These are phyloP conservation scores for Trachelus iudaicus DNA, from an alignment of 2,888 invertebrate genomes.

Conservation along the genomic window DNA sequence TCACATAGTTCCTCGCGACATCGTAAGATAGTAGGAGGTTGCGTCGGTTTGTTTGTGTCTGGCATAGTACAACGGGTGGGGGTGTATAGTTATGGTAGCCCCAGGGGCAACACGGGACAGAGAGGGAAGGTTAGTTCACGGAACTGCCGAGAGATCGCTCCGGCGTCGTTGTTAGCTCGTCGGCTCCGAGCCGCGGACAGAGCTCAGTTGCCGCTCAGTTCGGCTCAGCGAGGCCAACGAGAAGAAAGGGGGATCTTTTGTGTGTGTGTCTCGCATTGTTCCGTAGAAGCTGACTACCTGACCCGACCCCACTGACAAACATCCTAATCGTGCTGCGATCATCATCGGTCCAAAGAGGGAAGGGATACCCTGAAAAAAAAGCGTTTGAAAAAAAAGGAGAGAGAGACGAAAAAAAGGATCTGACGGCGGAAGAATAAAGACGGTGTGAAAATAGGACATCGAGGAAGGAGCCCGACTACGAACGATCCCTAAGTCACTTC, in stretches of 20 bases:
- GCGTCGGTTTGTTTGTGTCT: conserved; percentile 30
- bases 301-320: conserved; percentile 9
- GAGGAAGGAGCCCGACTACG: neutral
- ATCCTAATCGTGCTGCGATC: neutral
- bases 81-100: conserved; percentile 15
- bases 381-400: conserved; percentile 9
- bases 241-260: conserved; percentile 58
- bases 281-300: conserved; percentile 9
- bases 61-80: conserved; percentile 23
- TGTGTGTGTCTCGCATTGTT: conserved; percentile 36
- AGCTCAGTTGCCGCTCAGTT: conserved; percentile 70
- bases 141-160: conserved; percentile 70
- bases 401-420: conserved; percentile 8
- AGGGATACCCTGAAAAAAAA: conserved; percentile 11
- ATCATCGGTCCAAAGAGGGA: conserved; percentile 2
- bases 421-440: conserved; percentile 8
- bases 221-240: conserved; percentile 64
- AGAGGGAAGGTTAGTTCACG: conserved; percentile 36
- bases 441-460: neutral
- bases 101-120: conserved; percentile 15
- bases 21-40: conserved; percentile 10
- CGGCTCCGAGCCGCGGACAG: conserved; percentile 65
- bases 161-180: conserved; percentile 65
- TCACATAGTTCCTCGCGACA: neutral
- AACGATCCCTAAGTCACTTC: conserved; percentile 1